Percentiles rank a stretch among this genome's conserved stretches.
phyloP scores from a whole-genome alignment of 2,888 invertebrate species.

The Sceliomorpha sp. region DNA sequence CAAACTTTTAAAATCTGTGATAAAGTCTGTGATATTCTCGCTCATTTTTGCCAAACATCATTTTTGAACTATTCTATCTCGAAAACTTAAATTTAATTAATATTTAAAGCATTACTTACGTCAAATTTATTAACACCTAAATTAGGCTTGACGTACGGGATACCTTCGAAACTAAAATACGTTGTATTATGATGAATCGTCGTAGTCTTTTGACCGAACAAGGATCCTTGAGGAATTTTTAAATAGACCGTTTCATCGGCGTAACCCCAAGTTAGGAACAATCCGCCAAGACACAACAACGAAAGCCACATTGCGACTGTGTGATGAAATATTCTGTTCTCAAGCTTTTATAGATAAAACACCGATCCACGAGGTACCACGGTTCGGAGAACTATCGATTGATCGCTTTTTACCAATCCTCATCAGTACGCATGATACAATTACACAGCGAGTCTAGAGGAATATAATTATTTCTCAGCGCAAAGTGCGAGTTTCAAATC shows the following conservation, averaged over 20 bases:
- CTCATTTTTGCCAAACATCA: neutral
- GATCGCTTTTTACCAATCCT: too few relatives aligned
- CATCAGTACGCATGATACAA: too few relatives aligned
- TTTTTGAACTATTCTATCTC: neutral
- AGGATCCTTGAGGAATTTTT: conserved; percentile 67
- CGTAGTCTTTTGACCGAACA: conserved; percentile 65
- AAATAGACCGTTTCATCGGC: conserved; percentile 64
- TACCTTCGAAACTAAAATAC: conserved; percentile 70
- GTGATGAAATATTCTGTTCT: too few relatives aligned
- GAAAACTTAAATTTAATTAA: neutral
- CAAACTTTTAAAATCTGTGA: too few relatives aligned
- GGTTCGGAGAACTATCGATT: too few relatives aligned
- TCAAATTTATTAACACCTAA: conserved; percentile 66
- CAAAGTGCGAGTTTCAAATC: too few relatives aligned
- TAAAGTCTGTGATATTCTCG: too few relatives aligned
- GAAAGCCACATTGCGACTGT: conserved; percentile 59
- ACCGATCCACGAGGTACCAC: too few relatives aligned
- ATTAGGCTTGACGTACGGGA: conserved; percentile 71
- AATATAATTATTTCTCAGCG: too few relatives aligned
- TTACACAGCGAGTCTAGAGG: too few relatives aligned
- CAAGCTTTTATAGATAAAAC: too few relatives aligned
- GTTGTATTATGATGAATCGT: conserved; percentile 62
- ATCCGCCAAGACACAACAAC: conserved; percentile 51
- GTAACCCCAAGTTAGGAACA: too few relatives aligned
- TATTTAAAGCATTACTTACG: conserved; percentile 54